Evolutionary conservation across 2,888 invertebrate genomes (phyloP).

Genomic region (Balanococcus diminutus): DNA sequence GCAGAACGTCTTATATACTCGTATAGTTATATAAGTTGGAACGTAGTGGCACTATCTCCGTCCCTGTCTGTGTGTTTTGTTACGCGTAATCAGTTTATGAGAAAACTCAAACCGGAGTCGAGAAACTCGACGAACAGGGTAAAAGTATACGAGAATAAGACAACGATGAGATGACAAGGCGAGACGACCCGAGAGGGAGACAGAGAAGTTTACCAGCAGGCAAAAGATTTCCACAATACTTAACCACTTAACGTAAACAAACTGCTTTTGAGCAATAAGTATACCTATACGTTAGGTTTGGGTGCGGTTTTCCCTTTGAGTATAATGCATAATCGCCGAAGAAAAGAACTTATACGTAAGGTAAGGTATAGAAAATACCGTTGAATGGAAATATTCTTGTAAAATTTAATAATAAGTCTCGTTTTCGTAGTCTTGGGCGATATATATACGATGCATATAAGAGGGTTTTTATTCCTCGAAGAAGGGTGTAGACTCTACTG

Average conservation of each 20-base stretch:
- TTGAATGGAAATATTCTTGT: neutral
- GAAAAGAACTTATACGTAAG: neutral
- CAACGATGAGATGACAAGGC: neutral
- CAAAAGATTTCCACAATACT: conserved; percentile 22
- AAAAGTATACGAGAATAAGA: neutral
- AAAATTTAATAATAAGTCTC: conserved; percentile 6
- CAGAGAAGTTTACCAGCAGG: neutral
- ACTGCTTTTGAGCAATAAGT: neutral
- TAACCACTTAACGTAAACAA: conserved; percentile 22
- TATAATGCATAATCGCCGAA: neutral
- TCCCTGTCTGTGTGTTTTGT: neutral
- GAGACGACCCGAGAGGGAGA: neutral
- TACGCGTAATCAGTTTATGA: neutral
- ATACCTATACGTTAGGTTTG: neutral
- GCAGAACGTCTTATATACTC: neutral
- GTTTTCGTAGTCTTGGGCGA: neutral
- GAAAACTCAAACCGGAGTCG: too few species aligned
- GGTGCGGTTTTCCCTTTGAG: too few species aligned
- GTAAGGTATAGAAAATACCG: neutral
- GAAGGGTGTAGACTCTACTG: too few species aligned
- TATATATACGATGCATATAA: neutral
- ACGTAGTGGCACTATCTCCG: neutral
- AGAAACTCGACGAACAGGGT: neutral
- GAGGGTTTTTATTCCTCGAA: neutral
- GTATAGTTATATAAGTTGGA: too few species aligned